Evolutionary conservation across 1,140 invertebrate genomes (phyloP).

Genomic region (Lethocerus indicus): DNA sequence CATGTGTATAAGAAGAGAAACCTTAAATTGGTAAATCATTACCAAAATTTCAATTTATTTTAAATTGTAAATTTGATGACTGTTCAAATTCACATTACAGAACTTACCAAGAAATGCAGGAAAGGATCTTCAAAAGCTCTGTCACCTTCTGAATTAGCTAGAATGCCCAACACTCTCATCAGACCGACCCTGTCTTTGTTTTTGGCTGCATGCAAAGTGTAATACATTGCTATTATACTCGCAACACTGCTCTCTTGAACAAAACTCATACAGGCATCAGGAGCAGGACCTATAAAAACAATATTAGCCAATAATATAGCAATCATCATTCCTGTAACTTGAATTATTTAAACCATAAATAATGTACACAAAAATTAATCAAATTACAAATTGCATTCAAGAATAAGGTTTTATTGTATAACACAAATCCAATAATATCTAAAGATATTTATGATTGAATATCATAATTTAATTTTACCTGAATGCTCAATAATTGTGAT

Average conservation of each 20-base stretch:
- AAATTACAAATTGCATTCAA: background rate
- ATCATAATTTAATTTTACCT: slow-evolving; percentile 19
- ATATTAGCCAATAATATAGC: background rate
- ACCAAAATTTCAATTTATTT: too few relatives aligned
- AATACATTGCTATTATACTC: slow-evolving; percentile 87
- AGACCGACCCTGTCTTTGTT: slow-evolving; percentile 68
- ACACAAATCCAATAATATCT: background rate
- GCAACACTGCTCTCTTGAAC: slow-evolving; percentile 79
- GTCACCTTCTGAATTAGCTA: slow-evolving; percentile 81
- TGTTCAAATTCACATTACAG: background rate
- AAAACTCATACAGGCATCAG: slow-evolving; percentile 82
- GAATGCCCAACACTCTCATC: slow-evolving; percentile 68
- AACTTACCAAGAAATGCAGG: slow-evolving; percentile 64
- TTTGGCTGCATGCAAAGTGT: slow-evolving; percentile 72
- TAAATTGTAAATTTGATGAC: background rate
- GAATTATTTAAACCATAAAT: background rate
- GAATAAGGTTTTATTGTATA: background rate
- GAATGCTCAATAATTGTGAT: slow-evolving; percentile 89
- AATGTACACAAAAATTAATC: background rate
- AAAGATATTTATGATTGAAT: background rate
- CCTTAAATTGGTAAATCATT: slow-evolving; percentile 29
- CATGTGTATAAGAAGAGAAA: slow-evolving; percentile 75
- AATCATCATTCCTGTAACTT: background rate
- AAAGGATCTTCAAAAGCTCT: slow-evolving; percentile 90
- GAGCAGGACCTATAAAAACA: slow-evolving; percentile 48